Evolutionary conservation across 2,113 vertebrate genomes (phyloP), one percentile per base, ranked within the genome.

Genomic region (Rhegmatorhina hoffmannsi): DNA sequence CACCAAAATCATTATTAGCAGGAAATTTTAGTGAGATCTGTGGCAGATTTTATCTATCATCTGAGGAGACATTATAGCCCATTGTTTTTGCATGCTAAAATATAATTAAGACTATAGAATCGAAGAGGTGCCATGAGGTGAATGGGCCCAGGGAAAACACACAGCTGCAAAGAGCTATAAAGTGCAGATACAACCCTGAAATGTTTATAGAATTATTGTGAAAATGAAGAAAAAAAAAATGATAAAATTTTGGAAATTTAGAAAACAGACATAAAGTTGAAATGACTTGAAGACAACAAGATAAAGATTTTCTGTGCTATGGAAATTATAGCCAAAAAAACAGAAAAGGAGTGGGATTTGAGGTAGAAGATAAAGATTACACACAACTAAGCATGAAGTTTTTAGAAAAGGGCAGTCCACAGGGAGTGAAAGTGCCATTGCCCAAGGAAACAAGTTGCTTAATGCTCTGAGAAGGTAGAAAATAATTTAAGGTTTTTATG

Each of bases 1-100:
- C 91, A 92, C 50, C 23, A 95, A 96, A 93, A 87, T 91, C 53
- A 64, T 80, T 91, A 93, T 28, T 89, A 50, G 43, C 40, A 82
- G 82, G 70, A 69, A 91, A 86, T 81, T 76, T 90, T 70, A 84
- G 49, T 44, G 60, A 20, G 34, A 33, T 84, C 33, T 70, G 20
- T 53, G 36, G 7, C 34, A 91, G 17, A 7, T 90, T 92, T 92
- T 78, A 8, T 60, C 9, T 92, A 63, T 69, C 25, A 75, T 94
- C 26, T 94, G 24, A 94, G 73, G 8, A 89, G 8, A 58, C 23
- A 55, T 92, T 92, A 69, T 79, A 33, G 88, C 19, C 46, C 25
- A 26, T 70, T 93, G 28, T 50, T 67, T 91, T 96, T 91, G 14
- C 90, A 87, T 83, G 36, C 6, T 79, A 77, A 84, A 95, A 90